Evolutionary conservation across 2,113 vertebrate genomes (phyloP).

Genomic region (Stomatorhinus ivindoensis): DNA sequence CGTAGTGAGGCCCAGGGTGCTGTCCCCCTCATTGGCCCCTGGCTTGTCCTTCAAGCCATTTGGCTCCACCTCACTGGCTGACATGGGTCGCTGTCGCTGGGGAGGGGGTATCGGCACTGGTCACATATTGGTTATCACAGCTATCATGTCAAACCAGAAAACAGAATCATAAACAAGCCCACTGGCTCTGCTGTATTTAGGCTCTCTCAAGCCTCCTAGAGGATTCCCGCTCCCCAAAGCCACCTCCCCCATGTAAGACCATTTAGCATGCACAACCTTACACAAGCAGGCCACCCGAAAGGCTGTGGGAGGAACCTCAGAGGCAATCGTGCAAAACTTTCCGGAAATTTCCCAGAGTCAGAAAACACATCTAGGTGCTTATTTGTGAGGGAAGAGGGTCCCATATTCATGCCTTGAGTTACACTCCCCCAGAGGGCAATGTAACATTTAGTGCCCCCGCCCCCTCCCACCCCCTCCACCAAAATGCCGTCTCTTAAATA

Average conservation of each 20-base stretch:
- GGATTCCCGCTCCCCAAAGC: not conserved
- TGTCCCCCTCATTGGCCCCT: slow-evolving; percentile 55
- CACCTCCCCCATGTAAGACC: not conserved
- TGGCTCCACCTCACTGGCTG: slow-evolving; percentile 66
- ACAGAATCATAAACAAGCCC: not conserved
- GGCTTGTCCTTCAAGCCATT: slow-evolving; percentile 62
- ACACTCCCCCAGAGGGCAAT: not conserved
- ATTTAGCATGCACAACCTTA: not conserved
- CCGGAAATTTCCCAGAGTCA: not conserved
- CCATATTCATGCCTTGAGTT: not conserved
- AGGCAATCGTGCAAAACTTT: not conserved
- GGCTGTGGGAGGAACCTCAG: not conserved
- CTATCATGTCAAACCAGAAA: not conserved
- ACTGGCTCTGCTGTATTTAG: not conserved
- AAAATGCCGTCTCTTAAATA: slow-evolving; percentile 23
- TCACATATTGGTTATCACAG: not conserved
- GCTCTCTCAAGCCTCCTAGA: not conserved
- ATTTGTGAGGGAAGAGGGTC: not conserved
- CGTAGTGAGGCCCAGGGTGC: slow-evolving; percentile 72
- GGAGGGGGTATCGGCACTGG: not conserved
- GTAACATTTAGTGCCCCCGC: slow-evolving; percentile 9
- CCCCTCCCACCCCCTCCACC: not conserved
- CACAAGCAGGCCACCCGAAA: not conserved
- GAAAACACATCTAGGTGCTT: slow-evolving; percentile 7
- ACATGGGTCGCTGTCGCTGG: slow-evolving; percentile 65